Evolutionary conservation across 2,888 invertebrate species (phyloP).

Genomic region (Caenorhabditis sulstoni): DNA sequence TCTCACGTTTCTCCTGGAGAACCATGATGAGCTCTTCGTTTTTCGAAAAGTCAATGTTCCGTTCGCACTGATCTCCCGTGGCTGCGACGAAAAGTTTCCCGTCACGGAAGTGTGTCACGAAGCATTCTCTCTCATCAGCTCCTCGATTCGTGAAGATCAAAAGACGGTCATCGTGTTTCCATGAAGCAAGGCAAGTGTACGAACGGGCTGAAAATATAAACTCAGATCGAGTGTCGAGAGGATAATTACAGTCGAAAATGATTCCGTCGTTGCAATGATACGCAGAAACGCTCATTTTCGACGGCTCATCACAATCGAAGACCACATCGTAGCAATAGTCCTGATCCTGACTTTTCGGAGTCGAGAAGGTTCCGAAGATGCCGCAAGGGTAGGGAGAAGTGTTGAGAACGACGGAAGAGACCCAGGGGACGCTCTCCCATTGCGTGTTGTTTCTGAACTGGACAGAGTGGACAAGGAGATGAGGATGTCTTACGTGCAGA

Average conservation of each 20-base stretch:
- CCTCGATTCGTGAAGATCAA: conserved; percentile 68
- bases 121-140: conserved; percentile 64
- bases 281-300: conserved; percentile 64
- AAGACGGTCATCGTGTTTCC: conserved; percentile 69
- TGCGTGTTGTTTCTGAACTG: conserved; percentile 48
- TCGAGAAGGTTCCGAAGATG: conserved; percentile 61
- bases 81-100: conserved; percentile 65
- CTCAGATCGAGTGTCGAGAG: background rate
- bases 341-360: conserved; percentile 59
- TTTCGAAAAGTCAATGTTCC: conserved; percentile 70
- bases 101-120: conserved; percentile 66
- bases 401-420: conserved; percentile 56
- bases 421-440: conserved; percentile 62
- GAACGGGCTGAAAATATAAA: conserved; percentile 61
- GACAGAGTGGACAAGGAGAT: background rate
- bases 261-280: conserved; percentile 69
- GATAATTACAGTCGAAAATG: conserved; percentile 68
- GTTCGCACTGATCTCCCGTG: conserved; percentile 69
- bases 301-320: conserved; percentile 65
- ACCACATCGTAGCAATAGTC: conserved; percentile 70
- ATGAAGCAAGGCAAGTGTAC: conserved; percentile 72
- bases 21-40: conserved; percentile 64
- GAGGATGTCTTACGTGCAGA: conserved; percentile 58
- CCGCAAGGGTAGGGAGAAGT: conserved; percentile 66
- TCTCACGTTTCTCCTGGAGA: conserved; percentile 59